phyloP scores from a whole-genome alignment of 2,113 vertebrate genomes.

The Ailurus styani region DNA sequence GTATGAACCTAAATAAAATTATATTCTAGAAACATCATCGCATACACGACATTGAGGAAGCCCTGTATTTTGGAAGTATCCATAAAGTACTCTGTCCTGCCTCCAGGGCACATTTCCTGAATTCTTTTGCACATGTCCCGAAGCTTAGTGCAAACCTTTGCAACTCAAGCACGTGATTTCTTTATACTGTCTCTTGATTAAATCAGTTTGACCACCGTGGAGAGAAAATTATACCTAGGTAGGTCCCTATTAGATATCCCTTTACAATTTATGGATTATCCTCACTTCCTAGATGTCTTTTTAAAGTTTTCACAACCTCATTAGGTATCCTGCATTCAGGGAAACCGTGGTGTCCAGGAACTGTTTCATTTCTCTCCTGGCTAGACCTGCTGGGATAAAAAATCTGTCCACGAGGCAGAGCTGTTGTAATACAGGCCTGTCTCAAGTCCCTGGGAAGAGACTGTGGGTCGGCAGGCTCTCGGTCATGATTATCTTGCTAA shows the following conservation, averaged over 20 bases:
- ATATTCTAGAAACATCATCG: background rate
- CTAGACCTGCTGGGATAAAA: background rate
- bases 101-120: background rate
- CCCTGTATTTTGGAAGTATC: background rate
- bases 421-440: no score
- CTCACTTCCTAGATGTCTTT: background rate
- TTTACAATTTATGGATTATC: background rate
- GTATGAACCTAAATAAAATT: background rate
- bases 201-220: accelerated
- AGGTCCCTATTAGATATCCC: background rate
- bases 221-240: background rate
- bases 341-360: constrained; percentile 24
- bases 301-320: background rate
- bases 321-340: background rate
- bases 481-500: background rate
- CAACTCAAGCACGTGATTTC: background rate
- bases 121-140: background rate
- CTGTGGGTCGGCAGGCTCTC: background rate
- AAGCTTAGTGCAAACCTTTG: background rate
- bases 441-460: background rate
- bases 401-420: background rate
- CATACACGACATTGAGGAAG: background rate
- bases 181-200: background rate
- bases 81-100: background rate
- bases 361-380: background rate